Evolutionary conservation across 2,888 invertebrate genomes (phyloP).

Genomic region (Choreutis nemorana): DNA sequence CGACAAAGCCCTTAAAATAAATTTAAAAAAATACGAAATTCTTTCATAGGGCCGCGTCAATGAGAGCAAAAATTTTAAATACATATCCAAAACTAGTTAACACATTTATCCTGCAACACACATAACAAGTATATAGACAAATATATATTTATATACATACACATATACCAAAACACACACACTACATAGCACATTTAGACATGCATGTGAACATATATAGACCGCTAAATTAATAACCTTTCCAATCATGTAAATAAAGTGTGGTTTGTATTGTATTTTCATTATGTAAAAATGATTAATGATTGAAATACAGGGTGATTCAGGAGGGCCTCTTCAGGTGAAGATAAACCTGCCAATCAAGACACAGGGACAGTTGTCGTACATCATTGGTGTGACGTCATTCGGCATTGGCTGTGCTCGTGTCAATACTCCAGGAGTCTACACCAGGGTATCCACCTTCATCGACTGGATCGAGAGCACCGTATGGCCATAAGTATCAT

Average conservation of each 20-base stretch:
- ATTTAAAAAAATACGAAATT: no score
- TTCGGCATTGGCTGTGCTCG: conserved; percentile 19
- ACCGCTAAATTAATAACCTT: neutral
- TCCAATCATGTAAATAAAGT: neutral
- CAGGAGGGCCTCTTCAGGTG: conserved; percentile 22
- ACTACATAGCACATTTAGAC: no score
- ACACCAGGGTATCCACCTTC: conserved; percentile 18
- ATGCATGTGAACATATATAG: no score
- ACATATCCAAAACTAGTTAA: no score
- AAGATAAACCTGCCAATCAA: conserved; percentile 9
- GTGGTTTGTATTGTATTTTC: neutral
- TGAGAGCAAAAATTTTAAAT: no score
- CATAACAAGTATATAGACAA: no score
- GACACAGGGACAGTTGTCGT: conserved; percentile 12
- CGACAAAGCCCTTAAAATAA: no score
- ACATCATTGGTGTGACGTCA: conserved; percentile 23
- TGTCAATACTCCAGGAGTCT: conserved; percentile 17
- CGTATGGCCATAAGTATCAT: conserved; percentile 18
- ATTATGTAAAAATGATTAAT: neutral
- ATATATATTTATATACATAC: no score
- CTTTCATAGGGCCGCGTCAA: no score
- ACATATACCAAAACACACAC: no score
- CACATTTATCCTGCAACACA: no score
- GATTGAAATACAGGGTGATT: conserved; percentile 18
- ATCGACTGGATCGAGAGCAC: conserved; percentile 20